Base-by-base conservation (phyloP, 2,888 invertebrate species). In the Noctua pronuba region DNA sequence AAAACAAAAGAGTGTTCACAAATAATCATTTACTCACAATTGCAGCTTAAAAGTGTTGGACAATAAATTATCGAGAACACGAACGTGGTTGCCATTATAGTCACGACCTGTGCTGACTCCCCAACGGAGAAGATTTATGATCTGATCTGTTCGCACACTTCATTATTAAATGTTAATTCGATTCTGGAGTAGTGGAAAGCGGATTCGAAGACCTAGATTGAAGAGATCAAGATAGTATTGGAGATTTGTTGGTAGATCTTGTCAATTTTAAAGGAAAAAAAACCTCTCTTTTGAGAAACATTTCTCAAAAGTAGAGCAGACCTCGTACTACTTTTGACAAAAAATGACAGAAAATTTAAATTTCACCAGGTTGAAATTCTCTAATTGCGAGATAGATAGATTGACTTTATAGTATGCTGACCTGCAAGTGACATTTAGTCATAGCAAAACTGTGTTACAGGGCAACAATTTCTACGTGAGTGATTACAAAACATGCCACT, bases 41-140 rank as follows among this genome's bases (percentile, higher is more conserved):
- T 92, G 92, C 88, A 86, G 84, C 77, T 87, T 89, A 88, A 86
- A 87, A 87, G 89, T 90, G 89, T 92, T 89, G 83, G 60, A 89
- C 90, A 89, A 94, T 95, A 95, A 95, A 94, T 94, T 92, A 93
- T 90, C 82, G 72, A 79, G 87, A 86, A 88, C 89, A 88, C 90
- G 87, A 88, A 77, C 88, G 80, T 83, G 88, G 88, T 91, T 93
- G 93, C 92, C 93, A 93, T 93, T 94, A 92, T 78, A 92, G 94
- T 95, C 96, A 95, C 95, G 95, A 95, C 90, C 91, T 91, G 92
- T 92, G 94, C 93, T 94, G 93, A 93, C 93, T 92, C 90, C 91
- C 92, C 92, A 91, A 91, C 88, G 86, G 84, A 77, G 92, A 95
- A 82, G 93, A 95, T 95, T 95, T 95, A 95, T 95, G 85, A 89